Conservation (phyloP, 1,140 invertebrate genomes). For the Rhyacophila brunnea region DNA sequence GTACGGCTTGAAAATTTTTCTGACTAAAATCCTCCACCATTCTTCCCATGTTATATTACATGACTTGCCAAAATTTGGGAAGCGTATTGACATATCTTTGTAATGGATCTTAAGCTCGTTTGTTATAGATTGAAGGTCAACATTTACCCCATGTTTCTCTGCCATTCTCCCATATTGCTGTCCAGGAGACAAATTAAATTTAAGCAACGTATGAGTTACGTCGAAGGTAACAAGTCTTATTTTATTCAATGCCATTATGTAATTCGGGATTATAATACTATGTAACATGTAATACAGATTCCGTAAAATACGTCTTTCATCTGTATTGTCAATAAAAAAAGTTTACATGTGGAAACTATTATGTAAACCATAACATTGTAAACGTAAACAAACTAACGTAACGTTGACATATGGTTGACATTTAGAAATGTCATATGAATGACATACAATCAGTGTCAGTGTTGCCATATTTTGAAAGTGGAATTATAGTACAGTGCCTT, state of each 20-base stretch:
- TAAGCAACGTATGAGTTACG: slow-evolving; percentile 80
- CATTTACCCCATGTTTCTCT: slow-evolving; percentile 63
- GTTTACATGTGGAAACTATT: no score
- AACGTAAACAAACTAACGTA: no score
- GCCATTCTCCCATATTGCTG: slow-evolving; percentile 72
- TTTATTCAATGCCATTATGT: slow-evolving; percentile 37
- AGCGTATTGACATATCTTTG: slow-evolving; percentile 58
- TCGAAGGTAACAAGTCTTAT: slow-evolving; percentile 78
- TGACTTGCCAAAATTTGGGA: slow-evolving; percentile 79
- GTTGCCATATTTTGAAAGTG: no score
- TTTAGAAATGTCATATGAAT: no score
- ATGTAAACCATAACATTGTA: no score
- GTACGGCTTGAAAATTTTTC: slow-evolving; percentile 61
- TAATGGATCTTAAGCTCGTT: slow-evolving; percentile 64
- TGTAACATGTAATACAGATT: no score
- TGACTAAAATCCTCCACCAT: slow-evolving; percentile 78
- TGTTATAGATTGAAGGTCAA: slow-evolving; percentile 59
- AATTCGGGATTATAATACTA: no score
- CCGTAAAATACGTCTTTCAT: no score
- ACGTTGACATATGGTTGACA: no score
- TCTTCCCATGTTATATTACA: slow-evolving; percentile 69
- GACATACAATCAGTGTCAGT: no score
- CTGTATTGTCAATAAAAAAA: no score
- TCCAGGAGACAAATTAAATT: slow-evolving; percentile 67
- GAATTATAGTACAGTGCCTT: no score